Evolutionary conservation across 2,797 vertebrate genomes (phyloP).

Genomic region (Clamator glandarius): DNA sequence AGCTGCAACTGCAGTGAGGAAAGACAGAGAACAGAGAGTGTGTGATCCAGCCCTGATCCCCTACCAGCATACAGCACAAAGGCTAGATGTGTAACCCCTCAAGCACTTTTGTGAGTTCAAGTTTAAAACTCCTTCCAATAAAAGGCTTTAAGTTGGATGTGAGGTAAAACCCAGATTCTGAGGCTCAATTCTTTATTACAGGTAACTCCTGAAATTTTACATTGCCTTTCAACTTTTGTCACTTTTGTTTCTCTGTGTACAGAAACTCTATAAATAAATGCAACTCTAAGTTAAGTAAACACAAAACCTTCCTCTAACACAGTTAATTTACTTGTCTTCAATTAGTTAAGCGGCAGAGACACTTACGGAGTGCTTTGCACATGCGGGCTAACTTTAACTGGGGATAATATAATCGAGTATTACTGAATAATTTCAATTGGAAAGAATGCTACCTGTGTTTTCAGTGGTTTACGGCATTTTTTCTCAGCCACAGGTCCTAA

Average conservation of each 20-base stretch:
- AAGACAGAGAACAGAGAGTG: neutral
- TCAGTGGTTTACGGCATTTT: neutral
- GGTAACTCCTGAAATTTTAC: neutral
- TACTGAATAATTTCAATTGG: neutral
- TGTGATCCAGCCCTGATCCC: neutral
- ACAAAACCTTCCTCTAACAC: neutral
- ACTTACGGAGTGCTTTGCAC: neutral
- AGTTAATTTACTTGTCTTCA: neutral
- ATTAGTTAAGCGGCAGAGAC: neutral
- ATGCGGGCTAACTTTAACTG: neutral
- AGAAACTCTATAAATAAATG: neutral
- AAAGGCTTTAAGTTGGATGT: neutral
- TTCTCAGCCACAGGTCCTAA: neutral
- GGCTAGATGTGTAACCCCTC: accelerated
- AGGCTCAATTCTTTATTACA: neutral
- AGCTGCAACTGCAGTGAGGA: neutral
- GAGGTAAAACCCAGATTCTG: neutral
- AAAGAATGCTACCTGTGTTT: neutral
- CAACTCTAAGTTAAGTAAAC: neutral
- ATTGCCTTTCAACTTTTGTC: neutral
- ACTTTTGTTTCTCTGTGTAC: neutral
- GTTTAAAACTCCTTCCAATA: neutral
- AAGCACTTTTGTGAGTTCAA: neutral
- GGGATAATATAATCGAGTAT: neutral
- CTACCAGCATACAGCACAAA: neutral